phyloP scores from a whole-genome alignment of 2,888 invertebrate species.

The Tholera decimalis region DNA sequence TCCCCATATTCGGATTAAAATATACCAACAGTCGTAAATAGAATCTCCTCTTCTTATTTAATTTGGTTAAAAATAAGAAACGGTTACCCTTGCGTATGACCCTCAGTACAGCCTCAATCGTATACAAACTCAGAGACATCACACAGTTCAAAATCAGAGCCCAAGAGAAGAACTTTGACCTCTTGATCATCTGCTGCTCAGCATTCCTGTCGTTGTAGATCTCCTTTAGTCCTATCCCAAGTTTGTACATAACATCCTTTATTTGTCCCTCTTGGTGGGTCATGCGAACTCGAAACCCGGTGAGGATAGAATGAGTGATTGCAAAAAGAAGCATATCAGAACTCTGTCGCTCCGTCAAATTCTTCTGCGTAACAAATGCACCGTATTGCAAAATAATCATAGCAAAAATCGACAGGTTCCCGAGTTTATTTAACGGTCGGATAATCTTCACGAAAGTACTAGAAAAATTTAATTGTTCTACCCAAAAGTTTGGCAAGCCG shows the following conservation, averaged over 20 bases:
- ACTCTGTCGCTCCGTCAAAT: constrained; percentile 58
- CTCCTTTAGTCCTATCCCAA: constrained; percentile 45
- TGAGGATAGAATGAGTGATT: constrained; percentile 30
- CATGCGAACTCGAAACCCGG: constrained; percentile 33
- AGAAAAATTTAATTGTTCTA: constrained; percentile 53
- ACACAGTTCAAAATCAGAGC: constrained; percentile 40
- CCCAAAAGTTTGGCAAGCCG: constrained; percentile 65
- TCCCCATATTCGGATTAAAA: no score
- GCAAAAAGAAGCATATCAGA: constrained; percentile 42
- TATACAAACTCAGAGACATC: constrained; percentile 32
- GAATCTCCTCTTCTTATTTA: no score
- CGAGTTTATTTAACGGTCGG: constrained; percentile 11
- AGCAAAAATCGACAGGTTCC: constrained; percentile 28
- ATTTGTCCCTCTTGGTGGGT: constrained; percentile 26
- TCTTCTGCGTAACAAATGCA: constrained; percentile 63
- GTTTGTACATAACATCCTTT: constrained; percentile 34
- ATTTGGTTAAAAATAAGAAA: background rate
- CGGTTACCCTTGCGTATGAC: constrained; percentile 40
- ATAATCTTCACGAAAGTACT: constrained; percentile 45
- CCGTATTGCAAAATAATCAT: constrained; percentile 36
- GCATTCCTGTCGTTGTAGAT: constrained; percentile 33
- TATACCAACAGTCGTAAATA: no score
- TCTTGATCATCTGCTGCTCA: constrained; percentile 48
- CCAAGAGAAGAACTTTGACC: constrained; percentile 36
- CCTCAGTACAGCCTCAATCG: constrained; percentile 34